A percentile compares a stretch with the other conserved stretches of the same genome.
Conservation (phyloP, 2,113 vertebrate genomes). For the Bubalus kerabau region DNA sequence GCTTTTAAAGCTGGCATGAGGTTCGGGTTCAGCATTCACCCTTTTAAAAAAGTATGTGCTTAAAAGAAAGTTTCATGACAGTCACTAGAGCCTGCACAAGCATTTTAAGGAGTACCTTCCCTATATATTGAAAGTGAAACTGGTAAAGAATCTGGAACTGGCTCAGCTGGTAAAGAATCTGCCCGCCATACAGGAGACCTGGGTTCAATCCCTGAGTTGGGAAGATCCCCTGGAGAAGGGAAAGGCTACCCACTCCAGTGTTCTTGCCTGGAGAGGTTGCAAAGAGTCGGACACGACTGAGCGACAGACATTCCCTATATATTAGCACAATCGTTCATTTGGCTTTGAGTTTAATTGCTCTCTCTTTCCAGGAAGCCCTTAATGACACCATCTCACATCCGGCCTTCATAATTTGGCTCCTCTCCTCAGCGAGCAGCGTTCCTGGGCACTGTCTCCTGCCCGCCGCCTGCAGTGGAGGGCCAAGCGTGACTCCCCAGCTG, state of each 20-base stretch:
- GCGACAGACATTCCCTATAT: background rate
- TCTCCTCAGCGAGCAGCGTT: background rate
- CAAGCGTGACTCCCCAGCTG: constrained; percentile 38
- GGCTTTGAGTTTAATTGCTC: constrained; percentile 23
- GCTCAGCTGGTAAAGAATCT: background rate
- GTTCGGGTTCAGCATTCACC: background rate
- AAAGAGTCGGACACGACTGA: background rate
- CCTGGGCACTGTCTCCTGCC: background rate
- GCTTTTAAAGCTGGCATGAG: background rate
- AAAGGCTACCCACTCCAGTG: background rate
- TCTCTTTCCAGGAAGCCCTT: constrained; percentile 37
- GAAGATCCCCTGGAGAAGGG: background rate
- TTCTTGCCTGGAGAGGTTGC: background rate
- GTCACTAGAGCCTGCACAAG: background rate
- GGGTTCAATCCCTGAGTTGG: background rate
- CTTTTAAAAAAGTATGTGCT: background rate
- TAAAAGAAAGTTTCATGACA: background rate
- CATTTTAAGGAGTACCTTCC: background rate
- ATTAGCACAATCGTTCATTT: background rate
- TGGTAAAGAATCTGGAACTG: background rate
- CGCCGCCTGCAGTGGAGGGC: background rate
- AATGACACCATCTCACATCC: constrained; percentile 26
- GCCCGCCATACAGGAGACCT: background rate
- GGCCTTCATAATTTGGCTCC: constrained; percentile 22
- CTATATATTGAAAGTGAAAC: background rate